phyloP scores from a whole-genome alignment of 2,888 invertebrate genomes.

The Drosophila demipolita region DNA sequence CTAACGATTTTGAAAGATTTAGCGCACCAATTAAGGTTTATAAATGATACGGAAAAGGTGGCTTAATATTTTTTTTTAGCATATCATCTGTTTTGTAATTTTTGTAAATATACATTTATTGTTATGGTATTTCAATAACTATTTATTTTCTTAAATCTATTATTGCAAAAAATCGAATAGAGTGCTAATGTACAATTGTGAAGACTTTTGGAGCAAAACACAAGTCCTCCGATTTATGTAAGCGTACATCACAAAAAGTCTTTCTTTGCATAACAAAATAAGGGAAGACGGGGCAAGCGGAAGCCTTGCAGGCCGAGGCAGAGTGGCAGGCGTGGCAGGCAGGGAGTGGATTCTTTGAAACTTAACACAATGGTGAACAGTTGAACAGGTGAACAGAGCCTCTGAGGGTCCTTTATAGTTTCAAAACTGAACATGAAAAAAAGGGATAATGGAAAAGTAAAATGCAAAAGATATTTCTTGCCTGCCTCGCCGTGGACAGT shows the following conservation, averaged over 20 bases:
- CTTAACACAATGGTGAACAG: slow-evolving; percentile 31
- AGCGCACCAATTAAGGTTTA: background rate
- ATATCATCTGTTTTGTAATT: background rate
- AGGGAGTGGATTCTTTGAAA: slow-evolving; percentile 41
- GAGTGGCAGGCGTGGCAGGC: background rate
- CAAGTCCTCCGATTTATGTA: slow-evolving; percentile 10
- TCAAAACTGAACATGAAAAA: slow-evolving; percentile 12
- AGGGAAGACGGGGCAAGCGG: background rate
- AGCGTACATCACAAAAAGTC: slow-evolving; percentile 33
- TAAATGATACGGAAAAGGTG: background rate
- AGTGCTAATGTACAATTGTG: background rate
- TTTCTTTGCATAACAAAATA: slow-evolving; percentile 32
- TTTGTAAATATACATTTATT: background rate
- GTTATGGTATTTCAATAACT: no score
- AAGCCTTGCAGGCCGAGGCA: background rate
- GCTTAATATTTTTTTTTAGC: background rate
- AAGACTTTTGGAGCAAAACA: slow-evolving; percentile 14
- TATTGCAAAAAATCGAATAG: background rate
- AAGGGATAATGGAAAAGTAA: background rate
- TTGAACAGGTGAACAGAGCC: slow-evolving; percentile 33
- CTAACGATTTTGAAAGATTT: background rate
- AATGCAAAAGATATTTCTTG: slow-evolving; percentile 48
- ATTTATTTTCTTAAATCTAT: background rate
- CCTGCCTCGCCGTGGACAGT: slow-evolving; percentile 8
- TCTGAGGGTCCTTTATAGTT: slow-evolving; percentile 48